Conservation (phyloP, 2,888 invertebrate species). For the Archaeoteleia sp. region DNA sequence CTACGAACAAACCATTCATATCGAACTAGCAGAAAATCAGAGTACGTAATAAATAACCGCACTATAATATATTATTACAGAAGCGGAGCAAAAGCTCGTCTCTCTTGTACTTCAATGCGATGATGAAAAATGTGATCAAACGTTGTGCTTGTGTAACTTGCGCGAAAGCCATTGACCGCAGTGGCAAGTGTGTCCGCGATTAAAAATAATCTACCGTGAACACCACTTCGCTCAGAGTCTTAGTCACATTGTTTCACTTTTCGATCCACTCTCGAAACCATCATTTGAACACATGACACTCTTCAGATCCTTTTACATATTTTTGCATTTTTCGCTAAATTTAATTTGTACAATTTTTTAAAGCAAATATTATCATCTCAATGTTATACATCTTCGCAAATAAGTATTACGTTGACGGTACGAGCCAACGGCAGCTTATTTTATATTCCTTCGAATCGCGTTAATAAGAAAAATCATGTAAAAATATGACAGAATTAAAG, state of each 20-base stretch:
- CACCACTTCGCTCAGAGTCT: neutral
- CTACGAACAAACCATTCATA: slow-evolving; percentile 30
- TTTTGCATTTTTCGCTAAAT: neutral
- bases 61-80: slow-evolving; percentile 34
- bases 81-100: slow-evolving; percentile 24
- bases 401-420: too few relatives aligned
- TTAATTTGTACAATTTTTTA: neutral
- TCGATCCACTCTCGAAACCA: neutral
- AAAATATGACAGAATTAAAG: slow-evolving; percentile 37
- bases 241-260: slow-evolving; percentile 2
- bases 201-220: slow-evolving; percentile 36
- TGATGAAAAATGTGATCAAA: slow-evolving; percentile 29
- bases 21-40: slow-evolving; percentile 25
- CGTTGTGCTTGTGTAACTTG: slow-evolving; percentile 30
- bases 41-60: slow-evolving; percentile 29
- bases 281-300: too few relatives aligned
- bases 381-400: too few relatives aligned
- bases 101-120: slow-evolving; percentile 26
- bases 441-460: slow-evolving; percentile 27
- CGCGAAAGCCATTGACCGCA: slow-evolving; percentile 26
- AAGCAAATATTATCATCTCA: neutral
- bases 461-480: slow-evolving; percentile 36
- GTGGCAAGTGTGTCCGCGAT: slow-evolving; percentile 11
- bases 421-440: slow-evolving; percentile 33
- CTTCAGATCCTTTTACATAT: too few relatives aligned